Percentiles rank a stretch among this genome's conserved stretches.
Conservation (phyloP, 2,888 invertebrate genomes). For the Lathronympha strigana region DNA sequence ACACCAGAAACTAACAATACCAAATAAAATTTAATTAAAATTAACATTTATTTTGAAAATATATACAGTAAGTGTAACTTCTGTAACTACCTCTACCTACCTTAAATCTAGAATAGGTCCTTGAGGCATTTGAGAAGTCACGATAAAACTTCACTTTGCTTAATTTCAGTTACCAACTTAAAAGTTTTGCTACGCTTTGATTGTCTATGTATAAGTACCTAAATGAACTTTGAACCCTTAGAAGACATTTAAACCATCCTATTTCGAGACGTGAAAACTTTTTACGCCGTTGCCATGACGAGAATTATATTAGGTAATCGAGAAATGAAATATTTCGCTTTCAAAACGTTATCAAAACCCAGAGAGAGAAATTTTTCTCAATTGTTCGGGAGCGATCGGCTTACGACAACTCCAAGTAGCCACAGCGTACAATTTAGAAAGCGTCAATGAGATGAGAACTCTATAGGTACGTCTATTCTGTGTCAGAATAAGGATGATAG, state of each 20-base stretch:
- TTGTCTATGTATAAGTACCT: not conserved
- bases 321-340: conserved; percentile 6
- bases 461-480: too few species aligned
- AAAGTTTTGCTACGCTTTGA: not conserved
- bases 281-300: not conserved
- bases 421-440: too few species aligned
- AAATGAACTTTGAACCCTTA: not conserved
- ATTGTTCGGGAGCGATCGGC: too few species aligned
- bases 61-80: too few species aligned
- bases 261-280: conserved; percentile 4
- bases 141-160: not conserved
- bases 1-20: too few species aligned
- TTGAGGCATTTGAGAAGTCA: not conserved
- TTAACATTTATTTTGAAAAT: too few species aligned
- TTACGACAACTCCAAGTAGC: too few species aligned
- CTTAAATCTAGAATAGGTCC: not conserved
- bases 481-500: conserved; percentile 25
- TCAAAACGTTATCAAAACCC: conserved; percentile 14
- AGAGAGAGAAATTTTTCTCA: too few species aligned
- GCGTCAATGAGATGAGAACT: too few species aligned
- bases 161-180: not conserved
- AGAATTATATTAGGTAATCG: not conserved
- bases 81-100: too few species aligned
- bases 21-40: too few species aligned
- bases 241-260: not conserved